Base-by-base conservation (phyloP, 2,888 invertebrate genomes). In the Meandrusa payeni region DNA sequence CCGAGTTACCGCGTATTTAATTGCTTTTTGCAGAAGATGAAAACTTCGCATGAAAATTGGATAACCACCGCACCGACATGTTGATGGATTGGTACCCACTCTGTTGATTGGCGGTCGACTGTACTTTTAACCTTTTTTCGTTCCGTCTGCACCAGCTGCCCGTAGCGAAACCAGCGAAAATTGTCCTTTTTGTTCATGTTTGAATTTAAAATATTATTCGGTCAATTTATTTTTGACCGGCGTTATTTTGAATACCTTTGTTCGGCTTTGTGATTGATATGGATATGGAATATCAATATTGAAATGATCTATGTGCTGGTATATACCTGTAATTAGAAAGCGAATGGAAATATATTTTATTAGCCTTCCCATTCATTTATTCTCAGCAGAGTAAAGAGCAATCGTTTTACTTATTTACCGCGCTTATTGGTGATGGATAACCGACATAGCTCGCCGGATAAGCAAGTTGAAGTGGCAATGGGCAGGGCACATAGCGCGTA, bases 71-170 rank as follows among this genome's bases (percentile, higher is more conserved):
- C 54, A 52, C 47, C 56, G 71, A 64, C 73, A 60, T 46, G 61
- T 57, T 78, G 77, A 78, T 77, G 72, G 76, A 78, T 76, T 67
- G 63, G 62, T 51, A 44, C 54, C 65, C 69, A 73, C 70, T 69
- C 60, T 55, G 64, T 63, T 75, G 80, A 82, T 83, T 82, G 78
- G 75, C 75, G 76, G 77, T 75, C 52, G 54, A 54, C 61, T 63
- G 57, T 58, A 51, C 48, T 45, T 51, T 52, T 49, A 37, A 20
- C 33, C 46, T 38, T 43, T 47, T 41, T 40, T 39, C 31, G 19
- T 42, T 46, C 45, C 45, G 37, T 46, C 36, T 39, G 33, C 47
- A 52, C 45, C 38, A 24, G 42, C 39, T 29, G 40, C 23, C 20
- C 28, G 29, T 13, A 23, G 10, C 22, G 13, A 7, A 27, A 19